Percentiles rank a stretch among this genome's conserved stretches.
These are phyloP conservation scores for Gyrodactylus salaris DNA, from an alignment of 1,140 invertebrate genomes.

Conservation along the genomic window DNA sequence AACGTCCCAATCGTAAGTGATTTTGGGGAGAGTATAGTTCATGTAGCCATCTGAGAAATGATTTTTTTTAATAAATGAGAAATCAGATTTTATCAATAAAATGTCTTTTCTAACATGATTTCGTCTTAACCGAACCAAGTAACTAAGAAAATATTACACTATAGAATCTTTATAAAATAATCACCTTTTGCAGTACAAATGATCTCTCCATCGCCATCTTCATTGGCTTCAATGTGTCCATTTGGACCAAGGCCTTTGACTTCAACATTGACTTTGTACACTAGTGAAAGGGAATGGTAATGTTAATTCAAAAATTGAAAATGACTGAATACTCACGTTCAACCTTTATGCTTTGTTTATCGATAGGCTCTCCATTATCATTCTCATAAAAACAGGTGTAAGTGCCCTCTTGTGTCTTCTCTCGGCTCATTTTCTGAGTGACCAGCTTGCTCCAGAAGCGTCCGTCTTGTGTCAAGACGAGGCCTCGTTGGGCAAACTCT, in stretches of 20 bases:
- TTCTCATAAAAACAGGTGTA: neutral
- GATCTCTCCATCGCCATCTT: neutral
- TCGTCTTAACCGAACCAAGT: too few species aligned
- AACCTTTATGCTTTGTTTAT: neutral
- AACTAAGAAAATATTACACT: too few species aligned
- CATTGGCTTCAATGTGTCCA: neutral
- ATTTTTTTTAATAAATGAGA: neutral
- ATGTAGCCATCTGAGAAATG: neutral
- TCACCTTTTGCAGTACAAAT: neutral
- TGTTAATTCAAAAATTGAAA: neutral
- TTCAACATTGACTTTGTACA: neutral
- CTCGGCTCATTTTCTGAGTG: neutral
- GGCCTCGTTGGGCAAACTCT: neutral
- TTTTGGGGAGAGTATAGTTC: neutral
- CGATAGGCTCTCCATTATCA: neutral
- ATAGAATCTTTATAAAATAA: neutral
- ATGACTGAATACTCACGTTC: neutral
- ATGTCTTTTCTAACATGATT: too few species aligned
- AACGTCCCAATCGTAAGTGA: neutral
- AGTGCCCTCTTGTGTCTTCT: neutral
- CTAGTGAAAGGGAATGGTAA: neutral
- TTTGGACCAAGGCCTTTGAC: neutral
- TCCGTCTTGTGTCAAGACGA: neutral
- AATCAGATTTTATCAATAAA: too few species aligned
- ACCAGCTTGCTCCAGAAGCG: neutral